Conservation (phyloP, 2,888 invertebrate genomes). For the Rhingia rostrata region DNA sequence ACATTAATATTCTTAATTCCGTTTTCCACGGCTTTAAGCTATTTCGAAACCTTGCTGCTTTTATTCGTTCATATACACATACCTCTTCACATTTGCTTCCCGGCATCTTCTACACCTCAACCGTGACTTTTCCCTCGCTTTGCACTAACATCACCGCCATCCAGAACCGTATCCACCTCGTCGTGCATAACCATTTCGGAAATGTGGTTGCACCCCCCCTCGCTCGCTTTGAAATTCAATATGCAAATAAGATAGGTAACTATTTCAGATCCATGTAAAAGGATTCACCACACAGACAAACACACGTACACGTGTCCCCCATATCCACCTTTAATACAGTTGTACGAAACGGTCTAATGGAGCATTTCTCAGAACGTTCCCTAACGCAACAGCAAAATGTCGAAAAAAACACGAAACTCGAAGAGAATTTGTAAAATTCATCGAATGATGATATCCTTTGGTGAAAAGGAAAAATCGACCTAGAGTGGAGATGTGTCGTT, state of each 20-base stretch:
- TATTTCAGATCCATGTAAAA: constrained; percentile 65
- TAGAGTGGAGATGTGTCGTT: constrained; percentile 3
- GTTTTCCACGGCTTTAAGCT: constrained; percentile 12
- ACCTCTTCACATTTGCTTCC: constrained; percentile 50
- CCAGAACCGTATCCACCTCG: constrained; percentile 5
- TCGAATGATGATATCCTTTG: constrained; percentile 61
- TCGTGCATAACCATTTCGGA: constrained; percentile 58
- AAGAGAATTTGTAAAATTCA: constrained; percentile 61
- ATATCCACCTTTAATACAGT: constrained; percentile 66
- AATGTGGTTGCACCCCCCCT: constrained; percentile 58
- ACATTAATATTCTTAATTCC: constrained; percentile 35
- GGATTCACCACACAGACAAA: constrained; percentile 48
- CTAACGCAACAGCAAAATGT: not conserved
- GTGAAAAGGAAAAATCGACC: constrained; percentile 23
- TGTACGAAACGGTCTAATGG: constrained; percentile 58
- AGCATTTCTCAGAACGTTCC: constrained; percentile 41
- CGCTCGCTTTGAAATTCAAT: constrained; percentile 69
- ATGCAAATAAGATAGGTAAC: constrained; percentile 72
- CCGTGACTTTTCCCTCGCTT: constrained; percentile 63
- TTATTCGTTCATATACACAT: constrained; percentile 9
- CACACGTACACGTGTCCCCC: constrained; percentile 11
- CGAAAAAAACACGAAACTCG: not conserved
- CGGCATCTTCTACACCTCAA: constrained; percentile 49
- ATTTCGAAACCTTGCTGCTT: constrained; percentile 6
- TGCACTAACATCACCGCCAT: constrained; percentile 6